Percentiles rank a stretch among this genome's conserved stretches.
Evolutionary conservation across 2,797 vertebrate species (phyloP).

Genomic region (Parauchenoglanis ngamensis): DNA sequence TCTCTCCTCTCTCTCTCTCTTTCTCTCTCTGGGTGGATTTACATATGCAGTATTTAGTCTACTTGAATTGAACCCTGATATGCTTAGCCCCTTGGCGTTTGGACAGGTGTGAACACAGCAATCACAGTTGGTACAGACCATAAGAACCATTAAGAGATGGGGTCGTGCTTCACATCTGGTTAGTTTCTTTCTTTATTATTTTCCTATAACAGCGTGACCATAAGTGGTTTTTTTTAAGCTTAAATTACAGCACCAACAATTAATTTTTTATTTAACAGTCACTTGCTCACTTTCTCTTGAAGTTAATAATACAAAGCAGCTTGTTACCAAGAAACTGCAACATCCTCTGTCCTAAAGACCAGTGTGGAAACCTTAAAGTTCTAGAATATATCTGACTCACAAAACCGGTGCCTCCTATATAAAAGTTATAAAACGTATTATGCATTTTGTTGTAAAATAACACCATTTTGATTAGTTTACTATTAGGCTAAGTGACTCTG

Average conservation of each 20-base stretch:
- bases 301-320: background rate
- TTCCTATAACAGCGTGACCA: background rate
- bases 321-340: background rate
- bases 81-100: background rate
- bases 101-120: conserved; percentile 2
- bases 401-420: background rate
- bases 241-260: background rate
- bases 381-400: background rate
- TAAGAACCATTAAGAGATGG: background rate
- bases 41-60: background rate
- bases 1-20: background rate
- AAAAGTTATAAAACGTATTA: background rate
- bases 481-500: background rate
- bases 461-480: background rate
- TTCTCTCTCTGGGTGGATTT: background rate
- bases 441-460: background rate
- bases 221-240: background rate
- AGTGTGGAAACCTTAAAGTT: background rate
- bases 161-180: background rate
- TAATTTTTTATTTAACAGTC: background rate
- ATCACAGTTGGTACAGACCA: background rate
- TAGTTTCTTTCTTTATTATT: conserved; percentile 4
- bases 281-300: background rate
- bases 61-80: background rate
- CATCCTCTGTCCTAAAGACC: background rate